Percentiles rank a stretch among this genome's conserved stretches.
Conservation (phyloP, 2,888 invertebrate genomes). For the Epinotia demarniana region DNA sequence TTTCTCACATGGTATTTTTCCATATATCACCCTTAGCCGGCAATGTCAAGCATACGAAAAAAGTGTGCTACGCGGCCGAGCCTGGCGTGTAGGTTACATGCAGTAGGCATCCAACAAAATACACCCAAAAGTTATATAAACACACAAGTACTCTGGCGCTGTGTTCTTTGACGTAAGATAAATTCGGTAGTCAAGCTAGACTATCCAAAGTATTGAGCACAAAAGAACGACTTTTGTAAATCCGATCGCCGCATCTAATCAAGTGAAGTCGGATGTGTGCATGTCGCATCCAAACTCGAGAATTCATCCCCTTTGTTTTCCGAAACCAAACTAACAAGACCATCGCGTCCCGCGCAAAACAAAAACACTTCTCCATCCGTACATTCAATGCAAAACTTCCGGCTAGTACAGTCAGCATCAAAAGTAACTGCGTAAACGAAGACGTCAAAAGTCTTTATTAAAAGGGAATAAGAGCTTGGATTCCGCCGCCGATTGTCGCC, state of each 20-base stretch:
- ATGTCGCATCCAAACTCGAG: slow-evolving; percentile 18
- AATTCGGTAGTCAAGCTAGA: not conserved
- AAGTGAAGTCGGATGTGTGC: slow-evolving; percentile 7
- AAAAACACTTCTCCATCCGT: slow-evolving; percentile 22
- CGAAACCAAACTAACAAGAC: slow-evolving; percentile 29
- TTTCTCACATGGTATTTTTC: no score
- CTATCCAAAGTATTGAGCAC: not conserved
- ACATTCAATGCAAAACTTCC: slow-evolving; percentile 24
- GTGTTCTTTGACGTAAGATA: not conserved
- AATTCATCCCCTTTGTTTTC: slow-evolving; percentile 30
- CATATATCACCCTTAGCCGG: not conserved
- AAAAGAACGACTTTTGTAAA: not conserved
- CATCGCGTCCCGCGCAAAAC: slow-evolving; percentile 15
- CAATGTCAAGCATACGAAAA: not conserved
- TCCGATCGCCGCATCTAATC: slow-evolving; percentile 16
- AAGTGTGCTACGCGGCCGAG: not conserved
- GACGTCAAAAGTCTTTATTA: no score
- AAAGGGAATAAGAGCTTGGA: no score
- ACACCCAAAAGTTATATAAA: not conserved
- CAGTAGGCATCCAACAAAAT: not conserved
- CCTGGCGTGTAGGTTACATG: not conserved
- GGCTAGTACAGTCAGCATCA: no score
- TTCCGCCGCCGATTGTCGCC: no score
- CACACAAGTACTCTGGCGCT: not conserved
- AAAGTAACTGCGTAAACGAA: no score